Evolutionary conservation across 2,113 vertebrate genomes (phyloP).

Genomic region (Forbesichthys papilliferus): DNA sequence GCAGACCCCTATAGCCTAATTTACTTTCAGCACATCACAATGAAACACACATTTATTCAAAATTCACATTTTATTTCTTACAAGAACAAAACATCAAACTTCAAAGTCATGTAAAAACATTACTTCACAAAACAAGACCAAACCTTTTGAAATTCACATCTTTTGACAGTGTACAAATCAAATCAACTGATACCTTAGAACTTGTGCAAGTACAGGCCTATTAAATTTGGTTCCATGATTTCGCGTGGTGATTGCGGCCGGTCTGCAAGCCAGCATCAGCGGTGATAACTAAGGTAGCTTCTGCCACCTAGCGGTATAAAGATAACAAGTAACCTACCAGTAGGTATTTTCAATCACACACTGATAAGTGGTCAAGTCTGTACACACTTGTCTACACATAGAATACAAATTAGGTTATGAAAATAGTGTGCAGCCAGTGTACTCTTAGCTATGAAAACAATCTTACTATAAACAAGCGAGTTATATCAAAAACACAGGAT

Average conservation of each 20-base stretch:
- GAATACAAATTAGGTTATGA: slow-evolving; percentile 53
- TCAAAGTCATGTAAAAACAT: slow-evolving; percentile 69
- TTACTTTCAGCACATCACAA: not conserved
- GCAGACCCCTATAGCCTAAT: too few relatives aligned
- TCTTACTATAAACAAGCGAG: slow-evolving; percentile 48
- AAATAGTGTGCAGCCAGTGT: slow-evolving; percentile 69
- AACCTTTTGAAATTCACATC: slow-evolving; percentile 53
- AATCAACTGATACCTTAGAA: slow-evolving; percentile 37
- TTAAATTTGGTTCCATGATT: slow-evolving; percentile 16
- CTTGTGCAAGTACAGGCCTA: slow-evolving; percentile 36
- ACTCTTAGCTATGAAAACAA: slow-evolving; percentile 59
- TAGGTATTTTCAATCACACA: not conserved
- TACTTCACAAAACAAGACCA: slow-evolving; percentile 73
- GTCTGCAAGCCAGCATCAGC: slow-evolving; percentile 10
- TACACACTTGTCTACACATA: slow-evolving; percentile 16
- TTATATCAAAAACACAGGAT: slow-evolving; percentile 52
- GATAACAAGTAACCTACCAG: slow-evolving; percentile 30
- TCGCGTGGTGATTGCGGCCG: not conserved
- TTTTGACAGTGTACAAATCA: slow-evolving; percentile 45
- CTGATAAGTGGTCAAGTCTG: slow-evolving; percentile 2
- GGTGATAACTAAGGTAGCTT: slow-evolving; percentile 36
- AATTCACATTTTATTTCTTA: slow-evolving; percentile 70
- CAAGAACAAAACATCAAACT: slow-evolving; percentile 66
- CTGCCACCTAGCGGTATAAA: slow-evolving; percentile 59
- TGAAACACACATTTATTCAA: slow-evolving; percentile 34